phyloP scores from a whole-genome alignment of 1,140 invertebrate species.

The Pseudomyrmex cubaensis region DNA sequence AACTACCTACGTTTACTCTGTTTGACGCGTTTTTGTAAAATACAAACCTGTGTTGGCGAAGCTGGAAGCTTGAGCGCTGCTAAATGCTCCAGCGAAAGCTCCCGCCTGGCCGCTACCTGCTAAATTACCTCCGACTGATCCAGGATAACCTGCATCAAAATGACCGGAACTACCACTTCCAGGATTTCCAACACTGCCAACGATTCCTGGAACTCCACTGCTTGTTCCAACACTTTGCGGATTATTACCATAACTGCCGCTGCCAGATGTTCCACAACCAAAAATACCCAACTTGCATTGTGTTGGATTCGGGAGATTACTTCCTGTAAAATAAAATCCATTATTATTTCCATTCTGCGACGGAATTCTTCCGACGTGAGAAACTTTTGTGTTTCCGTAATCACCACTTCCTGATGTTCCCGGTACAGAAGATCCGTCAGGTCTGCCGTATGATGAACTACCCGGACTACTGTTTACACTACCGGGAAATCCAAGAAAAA shows the following conservation, averaged over 20 bases:
- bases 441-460: neutral
- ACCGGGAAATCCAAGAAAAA: neutral
- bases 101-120: neutral
- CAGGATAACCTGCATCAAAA: neutral
- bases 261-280: neutral
- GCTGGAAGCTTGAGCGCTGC: constrained; percentile 46
- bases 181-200: neutral
- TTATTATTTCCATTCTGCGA: neutral
- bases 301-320: neutral
- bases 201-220: neutral
- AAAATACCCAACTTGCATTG: constrained; percentile 14
- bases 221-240: constrained; percentile 16
- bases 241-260: neutral
- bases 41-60: constrained; percentile 15
- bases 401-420: neutral
- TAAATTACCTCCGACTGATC: constrained; percentile 7
- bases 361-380: neutral
- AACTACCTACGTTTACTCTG: neutral
- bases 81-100: constrained; percentile 30
- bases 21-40: neutral
- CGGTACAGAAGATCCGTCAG: neutral
- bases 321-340: constrained; percentile 1
- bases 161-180: neutral
- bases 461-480: neutral
- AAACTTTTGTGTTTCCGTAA: neutral